A percentile compares a stretch with the other conserved stretches of the same genome.
These are phyloP conservation scores for Synanthedon formicaeformis DNA, from an alignment of 2,888 invertebrate species.

Conservation along the genomic window DNA sequence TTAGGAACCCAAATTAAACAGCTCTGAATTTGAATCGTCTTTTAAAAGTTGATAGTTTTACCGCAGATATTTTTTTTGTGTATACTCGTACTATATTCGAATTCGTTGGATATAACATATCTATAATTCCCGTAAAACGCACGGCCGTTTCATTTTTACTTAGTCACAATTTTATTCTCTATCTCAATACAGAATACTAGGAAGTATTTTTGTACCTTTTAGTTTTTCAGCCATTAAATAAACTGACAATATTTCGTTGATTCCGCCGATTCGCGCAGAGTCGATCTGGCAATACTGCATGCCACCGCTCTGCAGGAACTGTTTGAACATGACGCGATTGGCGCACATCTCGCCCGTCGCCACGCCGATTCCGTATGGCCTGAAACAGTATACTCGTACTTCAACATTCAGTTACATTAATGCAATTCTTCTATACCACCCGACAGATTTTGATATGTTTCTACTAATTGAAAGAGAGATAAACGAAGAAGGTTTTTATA, in stretches of 20 bases:
- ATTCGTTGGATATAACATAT: too few species aligned
- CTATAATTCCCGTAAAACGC: too few species aligned
- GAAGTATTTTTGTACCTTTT: conserved; percentile 65
- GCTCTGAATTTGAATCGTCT: too few species aligned
- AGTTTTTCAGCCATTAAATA: conserved; percentile 91
- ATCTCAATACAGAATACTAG: not conserved
- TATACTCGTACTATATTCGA: too few species aligned
- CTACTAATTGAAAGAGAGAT: not conserved
- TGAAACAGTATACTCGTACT: too few species aligned
- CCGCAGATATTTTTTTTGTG: too few species aligned
- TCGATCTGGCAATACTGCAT: conserved; percentile 93
- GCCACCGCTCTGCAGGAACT: conserved; percentile 83
- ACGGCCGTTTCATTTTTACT: too few species aligned
- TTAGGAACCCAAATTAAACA: too few species aligned
- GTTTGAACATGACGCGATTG: conserved; percentile 93
- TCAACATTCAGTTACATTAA: not conserved
- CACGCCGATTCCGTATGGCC: conserved; percentile 83
- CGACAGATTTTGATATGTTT: not conserved
- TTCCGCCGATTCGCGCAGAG: conserved; percentile 86
- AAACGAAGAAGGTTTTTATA: too few species aligned
- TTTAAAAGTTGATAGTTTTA: too few species aligned
- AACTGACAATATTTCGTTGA: conserved; percentile 89
- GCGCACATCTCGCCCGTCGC: conserved; percentile 95
- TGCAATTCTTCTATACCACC: not conserved
- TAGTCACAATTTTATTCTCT: too few species aligned